These are phyloP conservation scores for Ophioderma brevispina DNA, from an alignment of 35 echinoderm and acorn worm species.

Conservation along the genomic window DNA sequence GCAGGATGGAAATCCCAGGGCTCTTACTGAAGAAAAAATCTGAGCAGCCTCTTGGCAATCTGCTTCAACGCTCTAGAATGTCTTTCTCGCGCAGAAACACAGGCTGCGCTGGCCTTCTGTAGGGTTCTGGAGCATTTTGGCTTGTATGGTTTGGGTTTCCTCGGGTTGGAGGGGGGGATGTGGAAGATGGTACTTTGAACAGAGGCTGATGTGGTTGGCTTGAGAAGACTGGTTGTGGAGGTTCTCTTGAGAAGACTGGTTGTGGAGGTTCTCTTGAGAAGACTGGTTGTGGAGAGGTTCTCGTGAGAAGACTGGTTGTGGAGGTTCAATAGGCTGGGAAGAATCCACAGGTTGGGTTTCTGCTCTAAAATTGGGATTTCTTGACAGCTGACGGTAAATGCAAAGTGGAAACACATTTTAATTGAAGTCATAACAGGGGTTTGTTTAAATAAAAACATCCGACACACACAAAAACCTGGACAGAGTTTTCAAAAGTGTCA, in stretches of 20 bases:
- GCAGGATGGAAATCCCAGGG: background rate
- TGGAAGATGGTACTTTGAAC: background rate
- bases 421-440: too few relatives aligned
- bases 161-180: background rate
- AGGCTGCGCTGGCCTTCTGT: background rate
- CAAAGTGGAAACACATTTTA: too few relatives aligned
- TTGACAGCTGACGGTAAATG: background rate
- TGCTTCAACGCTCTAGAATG: constrained; percentile 11
- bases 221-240: background rate
- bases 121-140: background rate
- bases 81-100: constrained; percentile 3
- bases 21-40: background rate
- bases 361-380: background rate
- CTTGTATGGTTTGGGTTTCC: background rate
- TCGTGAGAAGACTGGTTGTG: background rate
- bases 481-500: too few relatives aligned
- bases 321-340: background rate
- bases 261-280: background rate
- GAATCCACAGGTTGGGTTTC: background rate
- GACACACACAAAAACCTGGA: too few relatives aligned
- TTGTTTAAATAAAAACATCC: too few relatives aligned
- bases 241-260: background rate
- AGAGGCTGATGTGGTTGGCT: background rate
- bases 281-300: background rate
- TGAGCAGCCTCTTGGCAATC: background rate